Base-by-base conservation (phyloP, 2,797 vertebrate genomes). In the Propithecus perrieri region DNA sequence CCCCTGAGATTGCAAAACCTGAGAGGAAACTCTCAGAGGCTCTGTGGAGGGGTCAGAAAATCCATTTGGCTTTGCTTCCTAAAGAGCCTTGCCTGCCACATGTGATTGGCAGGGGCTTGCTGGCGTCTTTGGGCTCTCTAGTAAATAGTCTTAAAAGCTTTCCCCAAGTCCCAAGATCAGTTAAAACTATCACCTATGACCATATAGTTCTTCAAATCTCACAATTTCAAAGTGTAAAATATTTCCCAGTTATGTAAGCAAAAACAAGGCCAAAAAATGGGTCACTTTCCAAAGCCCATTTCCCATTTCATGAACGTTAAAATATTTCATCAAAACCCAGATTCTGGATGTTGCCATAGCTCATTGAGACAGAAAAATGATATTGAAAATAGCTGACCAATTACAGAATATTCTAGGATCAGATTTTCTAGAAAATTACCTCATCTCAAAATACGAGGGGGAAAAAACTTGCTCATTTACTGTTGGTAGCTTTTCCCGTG, bases 351-450 rank as follows among this genome's bases (percentile, higher is more conserved):
- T 81, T 85, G 71, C 20, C 35, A 85, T 2, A 75, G 53, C 48
- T 87, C 72, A 28, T 46, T 59, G 38, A 95, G 84, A 85, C 4
- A n/a, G 72, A 86, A 83, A 93, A 93, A 84, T 1, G 57, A 48
- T 53, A 69, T 12, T 90, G 57, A 93, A 65, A 75, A 91, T 43
- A 67, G 38, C 48, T 81, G 65, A 80, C n/a, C 7, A 63, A 28
- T 80, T 14, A 90, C 35, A 71, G 57, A 97, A 89, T 81, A 93
- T 50, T 59, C 28, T 4, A 84, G 35, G 28, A 11, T 30, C 43
- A 95, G 41, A 71, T 90, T 95, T 88, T 96, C 89, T 69, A 92
- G 55, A 69, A 93, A 88, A 91, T 88, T 63, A 97, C 33, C 38
- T 89, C 65, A 96, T 72, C 26, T 96, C 61, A 94, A 96, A 96